phyloP scores from a whole-genome alignment of 35 echinoderm and acorn worm genomes.

The Ptychodera flava region DNA sequence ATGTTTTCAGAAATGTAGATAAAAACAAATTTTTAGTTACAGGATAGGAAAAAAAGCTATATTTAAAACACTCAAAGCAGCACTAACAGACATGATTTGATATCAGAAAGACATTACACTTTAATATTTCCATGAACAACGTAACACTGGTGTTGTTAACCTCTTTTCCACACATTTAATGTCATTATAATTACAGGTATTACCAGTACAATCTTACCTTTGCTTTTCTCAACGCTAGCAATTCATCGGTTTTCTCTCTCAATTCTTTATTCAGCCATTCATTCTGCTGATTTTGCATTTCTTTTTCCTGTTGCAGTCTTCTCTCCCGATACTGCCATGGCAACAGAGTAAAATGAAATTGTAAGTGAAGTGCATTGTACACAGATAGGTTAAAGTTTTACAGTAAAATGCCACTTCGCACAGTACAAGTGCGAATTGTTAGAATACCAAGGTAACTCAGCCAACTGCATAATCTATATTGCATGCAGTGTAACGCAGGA shows the following conservation, averaged over 20 bases:
- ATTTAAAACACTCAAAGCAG: too few relatives aligned
- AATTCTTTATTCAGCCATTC: slow-evolving; percentile 74
- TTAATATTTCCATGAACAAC: too few relatives aligned
- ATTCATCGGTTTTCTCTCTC: slow-evolving; percentile 67
- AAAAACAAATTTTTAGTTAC: too few relatives aligned
- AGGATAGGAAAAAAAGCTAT: too few relatives aligned
- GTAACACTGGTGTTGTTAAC: too few relatives aligned
- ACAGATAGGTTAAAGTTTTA: neutral
- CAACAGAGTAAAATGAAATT: neutral
- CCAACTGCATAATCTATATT: neutral
- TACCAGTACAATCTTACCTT: too few relatives aligned
- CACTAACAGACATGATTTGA: too few relatives aligned
- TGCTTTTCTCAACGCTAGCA: slow-evolving; percentile 66
- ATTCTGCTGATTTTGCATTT: slow-evolving; percentile 58
- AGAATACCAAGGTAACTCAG: neutral
- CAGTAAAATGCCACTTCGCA: neutral
- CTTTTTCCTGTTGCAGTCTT: slow-evolving; percentile 80
- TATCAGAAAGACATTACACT: too few relatives aligned
- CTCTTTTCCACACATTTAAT: too few relatives aligned
- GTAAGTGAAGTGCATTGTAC: neutral
- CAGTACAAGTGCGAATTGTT: neutral
- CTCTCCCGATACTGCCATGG: slow-evolving; percentile 74
- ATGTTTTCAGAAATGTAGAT: too few relatives aligned
- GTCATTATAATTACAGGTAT: too few relatives aligned
- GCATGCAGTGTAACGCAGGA: neutral